phyloP scores from a whole-genome alignment of 1,140 invertebrate species.

The Diorhabda sublineata region DNA sequence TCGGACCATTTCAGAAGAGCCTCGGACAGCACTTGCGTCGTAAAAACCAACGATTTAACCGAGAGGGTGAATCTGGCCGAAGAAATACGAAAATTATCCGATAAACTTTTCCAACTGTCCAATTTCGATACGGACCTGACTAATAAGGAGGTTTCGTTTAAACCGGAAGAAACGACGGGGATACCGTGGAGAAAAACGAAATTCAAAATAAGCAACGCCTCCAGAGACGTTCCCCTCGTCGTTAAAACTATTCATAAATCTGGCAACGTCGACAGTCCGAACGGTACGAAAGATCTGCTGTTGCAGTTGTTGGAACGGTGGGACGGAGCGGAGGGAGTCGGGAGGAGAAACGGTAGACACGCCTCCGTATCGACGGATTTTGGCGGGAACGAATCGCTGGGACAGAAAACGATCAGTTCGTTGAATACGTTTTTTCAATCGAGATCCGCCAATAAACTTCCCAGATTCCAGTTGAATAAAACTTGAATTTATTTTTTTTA shows the following conservation, averaged over 20 bases:
- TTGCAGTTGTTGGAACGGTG: conserved; percentile 37
- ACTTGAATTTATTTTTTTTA: conserved; percentile 4
- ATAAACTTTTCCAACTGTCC: conserved; percentile 68
- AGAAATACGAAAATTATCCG: conserved; percentile 73
- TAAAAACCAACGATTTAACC: conserved; percentile 54
- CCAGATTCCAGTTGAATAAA: conserved; percentile 38
- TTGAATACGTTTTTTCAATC: conserved; percentile 65
- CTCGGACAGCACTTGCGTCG: conserved; percentile 66
- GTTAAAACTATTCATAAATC: conserved; percentile 40
- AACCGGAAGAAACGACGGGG: conserved; percentile 23
- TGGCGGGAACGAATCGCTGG: conserved; percentile 53
- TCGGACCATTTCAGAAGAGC: conserved; percentile 57
- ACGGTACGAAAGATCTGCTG: conserved; percentile 27
- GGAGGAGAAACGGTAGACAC: conserved; percentile 49
- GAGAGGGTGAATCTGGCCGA: conserved; percentile 67
- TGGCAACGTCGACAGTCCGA: conserved; percentile 14
- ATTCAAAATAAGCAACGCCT: conserved; percentile 55
- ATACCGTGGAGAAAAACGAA: conserved; percentile 58
- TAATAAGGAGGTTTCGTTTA: conserved; percentile 14
- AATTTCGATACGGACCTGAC: conserved; percentile 60
- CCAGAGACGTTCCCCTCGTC: conserved; percentile 60
- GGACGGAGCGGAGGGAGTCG: conserved; percentile 59
- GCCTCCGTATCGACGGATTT: conserved; percentile 54
- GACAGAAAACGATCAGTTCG: conserved; percentile 59
- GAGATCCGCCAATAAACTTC: conserved; percentile 54